phyloP scores from a whole-genome alignment of 2,888 invertebrate species.

The Craniophora ligustri region DNA sequence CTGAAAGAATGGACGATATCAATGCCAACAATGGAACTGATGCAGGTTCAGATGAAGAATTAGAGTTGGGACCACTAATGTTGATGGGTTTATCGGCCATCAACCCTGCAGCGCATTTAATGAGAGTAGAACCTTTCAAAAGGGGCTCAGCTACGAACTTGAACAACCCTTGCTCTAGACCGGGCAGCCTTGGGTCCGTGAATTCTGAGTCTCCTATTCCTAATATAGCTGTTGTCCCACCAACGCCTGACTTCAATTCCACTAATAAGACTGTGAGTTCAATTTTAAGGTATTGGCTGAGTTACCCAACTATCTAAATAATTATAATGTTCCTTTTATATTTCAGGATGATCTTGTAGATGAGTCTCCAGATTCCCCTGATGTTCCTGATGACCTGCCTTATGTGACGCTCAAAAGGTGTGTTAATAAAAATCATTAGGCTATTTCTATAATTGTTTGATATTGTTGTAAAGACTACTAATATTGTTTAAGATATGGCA shows the following conservation, averaged over 20 bases:
- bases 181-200: slow-evolving; percentile 77
- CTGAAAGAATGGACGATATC: slow-evolving; percentile 75
- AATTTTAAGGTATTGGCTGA: slow-evolving; percentile 17
- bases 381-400: slow-evolving; percentile 92
- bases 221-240: slow-evolving; percentile 92
- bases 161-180: slow-evolving; percentile 80
- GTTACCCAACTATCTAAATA: slow-evolving; percentile 2
- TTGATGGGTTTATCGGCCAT: slow-evolving; percentile 90
- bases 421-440: slow-evolving; percentile 37
- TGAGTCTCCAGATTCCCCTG: slow-evolving; percentile 91
- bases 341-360: slow-evolving; percentile 88
- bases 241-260: slow-evolving; percentile 90
- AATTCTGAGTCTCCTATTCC: slow-evolving; percentile 88
- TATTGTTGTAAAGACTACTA: slow-evolving; percentile 40
- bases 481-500: slow-evolving; percentile 88
- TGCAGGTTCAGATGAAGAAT: slow-evolving; percentile 87
- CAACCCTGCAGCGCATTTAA: slow-evolving; percentile 89
- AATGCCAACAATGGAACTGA: slow-evolving; percentile 75
- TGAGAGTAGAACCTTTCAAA: slow-evolving; percentile 89
- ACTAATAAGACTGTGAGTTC: slow-evolving; percentile 82
- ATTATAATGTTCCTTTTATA: slow-evolving; percentile 11
- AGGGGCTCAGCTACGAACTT: slow-evolving; percentile 65
- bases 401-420: slow-evolving; percentile 91
- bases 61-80: slow-evolving; percentile 90
- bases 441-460: slow-evolving; percentile 14